Evolutionary conservation across 2,797 vertebrate genomes (phyloP), one percentile per base, ranked within the genome.

Genomic region (Enteromius unitaeniatus): DNA sequence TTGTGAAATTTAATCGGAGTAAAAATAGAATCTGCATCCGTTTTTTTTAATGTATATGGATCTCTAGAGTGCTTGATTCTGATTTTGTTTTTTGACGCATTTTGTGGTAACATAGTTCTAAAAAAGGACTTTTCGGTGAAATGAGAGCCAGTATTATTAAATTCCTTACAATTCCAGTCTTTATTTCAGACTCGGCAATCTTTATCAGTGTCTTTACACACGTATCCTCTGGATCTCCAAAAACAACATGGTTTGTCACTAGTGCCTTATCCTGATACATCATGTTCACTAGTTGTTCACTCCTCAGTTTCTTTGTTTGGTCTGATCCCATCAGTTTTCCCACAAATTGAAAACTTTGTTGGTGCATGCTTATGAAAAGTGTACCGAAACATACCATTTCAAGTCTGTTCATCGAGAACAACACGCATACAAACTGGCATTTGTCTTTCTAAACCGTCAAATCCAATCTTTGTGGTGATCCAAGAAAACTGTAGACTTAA

Each of bases 271-370:
- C 4, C 9, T 34, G 47, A 53, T 21, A 37, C 37, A 1, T 23
- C 6, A 55, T 37, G 28, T 37, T 55, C 11, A 23, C 31, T 28
- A 75, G 72, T 9, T 31, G 8, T 19, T 55, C 51, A 55, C 28
- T 42, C n/a, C 31, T 62, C 6, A 13, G 78, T 58, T 15, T 21
- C 6, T 17, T 58, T 31, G 49, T 67, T 78, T 19, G 31, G 37
- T 78, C 31, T 67, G 69, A 37, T 62, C 58, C 47, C 19, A 84
- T 8, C 64, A 26, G 53, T 19, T 51, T 75, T 75, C 13, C 53
- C 28, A 68, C 13, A 8, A 1, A 26, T 10, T 5, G 19, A 21
- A 28, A 49, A 84, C 28, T 75, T 53, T 81, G 82, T 68, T 74
- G 79, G 65, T 49, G 69, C 73, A 60, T 14, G 82, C 21, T n/a